phyloP scores from a whole-genome alignment of 2,888 invertebrate species.

The Latrodectus hesperus region DNA sequence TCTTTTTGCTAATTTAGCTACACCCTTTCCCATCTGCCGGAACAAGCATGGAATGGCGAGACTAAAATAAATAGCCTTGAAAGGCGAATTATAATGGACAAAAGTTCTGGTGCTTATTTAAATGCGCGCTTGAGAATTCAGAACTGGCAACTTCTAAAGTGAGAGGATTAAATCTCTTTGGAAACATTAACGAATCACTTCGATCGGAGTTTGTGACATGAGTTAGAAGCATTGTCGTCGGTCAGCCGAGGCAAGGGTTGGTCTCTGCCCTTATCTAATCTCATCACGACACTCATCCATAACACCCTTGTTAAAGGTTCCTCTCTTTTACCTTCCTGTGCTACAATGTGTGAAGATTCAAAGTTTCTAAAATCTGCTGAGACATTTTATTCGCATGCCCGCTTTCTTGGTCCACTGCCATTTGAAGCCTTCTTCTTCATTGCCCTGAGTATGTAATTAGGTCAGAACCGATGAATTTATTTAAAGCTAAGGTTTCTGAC shows the following conservation, averaged over 20 bases:
- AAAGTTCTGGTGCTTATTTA: slow-evolving; percentile 25
- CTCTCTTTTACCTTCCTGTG: not conserved
- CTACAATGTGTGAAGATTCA: not conserved
- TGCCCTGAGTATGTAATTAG: no score
- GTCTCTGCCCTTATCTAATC: slow-evolving; percentile 54
- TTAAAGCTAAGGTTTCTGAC: no score
- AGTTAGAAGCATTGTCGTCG: slow-evolving; percentile 44
- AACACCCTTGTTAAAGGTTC: slow-evolving; percentile 28
- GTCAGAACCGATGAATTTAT: no score
- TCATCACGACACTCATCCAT: slow-evolving; percentile 54
- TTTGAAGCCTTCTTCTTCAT: slow-evolving; percentile 14
- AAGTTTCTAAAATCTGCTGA: slow-evolving; percentile 20
- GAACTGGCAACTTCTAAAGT: slow-evolving; percentile 42
- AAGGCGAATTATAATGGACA: not conserved
- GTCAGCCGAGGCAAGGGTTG: slow-evolving; percentile 38
- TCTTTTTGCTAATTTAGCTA: no score
- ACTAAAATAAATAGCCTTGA: not conserved
- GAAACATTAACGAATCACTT: slow-evolving; percentile 55
- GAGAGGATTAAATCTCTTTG: slow-evolving; percentile 48
- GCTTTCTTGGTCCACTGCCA: slow-evolving; percentile 34
- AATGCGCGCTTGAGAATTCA: slow-evolving; percentile 50
- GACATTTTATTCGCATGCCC: not conserved
- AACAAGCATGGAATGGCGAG: no score
- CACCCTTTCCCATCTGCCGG: no score
- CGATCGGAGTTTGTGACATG: slow-evolving; percentile 39